Percentiles rank a stretch among this genome's conserved stretches.
These are phyloP conservation scores for Dexiosoma caninum DNA, from an alignment of 2,888 invertebrate species.

Conservation along the genomic window DNA sequence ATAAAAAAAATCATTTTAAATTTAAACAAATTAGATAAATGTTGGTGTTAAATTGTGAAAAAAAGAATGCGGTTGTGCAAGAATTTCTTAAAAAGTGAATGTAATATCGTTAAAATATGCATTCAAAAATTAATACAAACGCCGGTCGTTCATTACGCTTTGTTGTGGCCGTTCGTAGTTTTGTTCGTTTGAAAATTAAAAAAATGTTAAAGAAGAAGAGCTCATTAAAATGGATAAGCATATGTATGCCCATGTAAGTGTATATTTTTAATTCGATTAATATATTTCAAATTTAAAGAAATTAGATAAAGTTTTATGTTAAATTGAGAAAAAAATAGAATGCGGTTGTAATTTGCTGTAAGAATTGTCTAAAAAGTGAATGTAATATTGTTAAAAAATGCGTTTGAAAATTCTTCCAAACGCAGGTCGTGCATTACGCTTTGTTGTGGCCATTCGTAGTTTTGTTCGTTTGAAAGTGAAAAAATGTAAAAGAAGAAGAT, in stretches of 20 bases:
- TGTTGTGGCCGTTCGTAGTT: constrained; percentile 62
- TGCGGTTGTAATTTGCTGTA: not conserved
- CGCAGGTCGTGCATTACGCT: not conserved
- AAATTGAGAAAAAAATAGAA: not conserved
- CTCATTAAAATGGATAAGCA: not conserved
- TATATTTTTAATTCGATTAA: too few relatives aligned
- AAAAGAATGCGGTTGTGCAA: not conserved
- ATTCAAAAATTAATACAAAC: not conserved
- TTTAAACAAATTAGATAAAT: not conserved
- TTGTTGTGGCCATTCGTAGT: not conserved
- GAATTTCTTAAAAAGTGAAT: not conserved
- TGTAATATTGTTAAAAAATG: not conserved
- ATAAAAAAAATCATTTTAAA: not conserved
- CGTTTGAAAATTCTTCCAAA: not conserved
- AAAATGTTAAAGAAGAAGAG: too few relatives aligned
- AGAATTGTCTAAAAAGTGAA: not conserved
- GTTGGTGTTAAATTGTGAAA: not conserved
- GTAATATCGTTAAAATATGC: not conserved
- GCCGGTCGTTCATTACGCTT: not conserved
- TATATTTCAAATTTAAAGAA: not conserved
- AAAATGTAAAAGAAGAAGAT: too few relatives aligned
- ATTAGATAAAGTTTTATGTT: not conserved
- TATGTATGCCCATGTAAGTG: not conserved
- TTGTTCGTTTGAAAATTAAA: constrained; percentile 31
- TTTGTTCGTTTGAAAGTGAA: not conserved